A percentile compares a stretch with the other conserved stretches of the same genome.
These are phyloP conservation scores for Neoaliturus tenellus DNA, from an alignment of 2,888 invertebrate species.

Conservation along the genomic window DNA sequence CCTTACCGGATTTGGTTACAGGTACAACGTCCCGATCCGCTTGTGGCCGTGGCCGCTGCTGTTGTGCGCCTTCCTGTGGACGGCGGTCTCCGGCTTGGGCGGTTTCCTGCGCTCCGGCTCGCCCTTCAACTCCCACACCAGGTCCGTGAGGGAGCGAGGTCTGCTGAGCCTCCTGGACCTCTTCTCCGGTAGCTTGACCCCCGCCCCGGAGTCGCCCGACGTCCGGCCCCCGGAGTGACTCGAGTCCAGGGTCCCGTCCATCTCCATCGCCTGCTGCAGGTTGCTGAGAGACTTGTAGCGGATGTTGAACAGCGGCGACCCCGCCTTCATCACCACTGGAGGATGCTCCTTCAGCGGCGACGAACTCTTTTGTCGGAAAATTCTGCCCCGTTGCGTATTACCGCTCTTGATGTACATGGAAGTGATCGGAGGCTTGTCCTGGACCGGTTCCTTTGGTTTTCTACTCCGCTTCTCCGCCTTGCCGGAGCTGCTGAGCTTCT, in stretches of 20 bases:
- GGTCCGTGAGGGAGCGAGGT: slow-evolving; percentile 90
- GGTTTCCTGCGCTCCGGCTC: slow-evolving; percentile 64
- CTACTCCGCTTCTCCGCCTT: slow-evolving; percentile 84
- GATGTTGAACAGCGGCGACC: slow-evolving; percentile 86
- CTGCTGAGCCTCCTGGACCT: slow-evolving; percentile 85
- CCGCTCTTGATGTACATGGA: slow-evolving; percentile 89
- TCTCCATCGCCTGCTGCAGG: slow-evolving; percentile 84
- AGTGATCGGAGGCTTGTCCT: slow-evolving; percentile 77
- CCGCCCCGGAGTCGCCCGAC: slow-evolving; percentile 88
- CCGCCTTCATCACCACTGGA: slow-evolving; percentile 79
- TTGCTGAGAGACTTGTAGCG: slow-evolving; percentile 81
- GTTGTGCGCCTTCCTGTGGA: slow-evolving; percentile 75
- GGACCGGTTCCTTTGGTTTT: slow-evolving; percentile 78
- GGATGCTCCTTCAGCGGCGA: slow-evolving; percentile 83
- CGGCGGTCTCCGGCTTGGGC: slow-evolving; percentile 73
- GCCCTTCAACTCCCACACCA: slow-evolving; percentile 84
- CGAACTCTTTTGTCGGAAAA: slow-evolving; percentile 83
- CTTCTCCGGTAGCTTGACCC: slow-evolving; percentile 88
- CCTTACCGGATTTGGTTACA: slow-evolving; percentile 69
- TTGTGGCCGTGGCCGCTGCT: slow-evolving; percentile 76
- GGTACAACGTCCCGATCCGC: slow-evolving; percentile 77
- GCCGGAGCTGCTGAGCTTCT: slow-evolving; percentile 66
- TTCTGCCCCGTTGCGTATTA: slow-evolving; percentile 79
- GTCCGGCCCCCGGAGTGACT: slow-evolving; percentile 92
- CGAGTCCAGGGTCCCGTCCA: slow-evolving; percentile 90